phyloP scores from a whole-genome alignment of 2,797 vertebrate genomes.

The Tachyglossus aculeatus region DNA sequence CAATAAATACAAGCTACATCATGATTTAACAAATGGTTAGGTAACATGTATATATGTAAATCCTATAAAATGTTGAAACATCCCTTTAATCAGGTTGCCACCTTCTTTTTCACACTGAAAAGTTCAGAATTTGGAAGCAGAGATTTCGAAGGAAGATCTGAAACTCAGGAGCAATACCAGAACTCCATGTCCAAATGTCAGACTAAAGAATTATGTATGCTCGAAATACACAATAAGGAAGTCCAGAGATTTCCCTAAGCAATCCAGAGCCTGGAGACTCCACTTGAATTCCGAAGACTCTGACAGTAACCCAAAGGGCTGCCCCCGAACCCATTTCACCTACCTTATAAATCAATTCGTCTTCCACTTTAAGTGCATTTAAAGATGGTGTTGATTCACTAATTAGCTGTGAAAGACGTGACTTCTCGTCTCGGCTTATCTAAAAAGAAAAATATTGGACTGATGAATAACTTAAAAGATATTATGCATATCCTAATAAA shows the following conservation, averaged over 20 bases:
- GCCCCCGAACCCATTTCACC: too few species aligned
- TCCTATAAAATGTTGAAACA: not conserved
- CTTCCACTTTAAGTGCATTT: conserved; percentile 65
- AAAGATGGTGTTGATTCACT: conserved; percentile 76
- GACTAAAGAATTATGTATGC: too few species aligned
- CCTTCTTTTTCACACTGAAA: too few species aligned
- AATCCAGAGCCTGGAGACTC: not conserved
- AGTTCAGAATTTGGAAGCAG: too few species aligned
- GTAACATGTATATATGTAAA: not conserved
- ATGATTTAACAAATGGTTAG: too few species aligned
- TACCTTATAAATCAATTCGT: conserved; percentile 89
- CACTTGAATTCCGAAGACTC: not conserved
- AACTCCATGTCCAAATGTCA: not conserved
- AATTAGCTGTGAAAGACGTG: conserved; percentile 74
- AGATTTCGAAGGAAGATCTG: too few species aligned
- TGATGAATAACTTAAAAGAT: conserved; percentile 18
- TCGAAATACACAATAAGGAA: not conserved
- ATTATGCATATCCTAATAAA: conserved; percentile 5
- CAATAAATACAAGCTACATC: too few species aligned
- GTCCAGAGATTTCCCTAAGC: not conserved
- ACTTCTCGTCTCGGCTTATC: conserved; percentile 82
- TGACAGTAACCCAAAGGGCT: too few species aligned
- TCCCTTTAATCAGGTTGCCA: too few species aligned
- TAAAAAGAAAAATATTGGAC: conserved; percentile 66
- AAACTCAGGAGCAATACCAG: not conserved